Evolutionary conservation across 2,113 vertebrate species (phyloP).

Genomic region (Onychorhynchus coronatus): DNA sequence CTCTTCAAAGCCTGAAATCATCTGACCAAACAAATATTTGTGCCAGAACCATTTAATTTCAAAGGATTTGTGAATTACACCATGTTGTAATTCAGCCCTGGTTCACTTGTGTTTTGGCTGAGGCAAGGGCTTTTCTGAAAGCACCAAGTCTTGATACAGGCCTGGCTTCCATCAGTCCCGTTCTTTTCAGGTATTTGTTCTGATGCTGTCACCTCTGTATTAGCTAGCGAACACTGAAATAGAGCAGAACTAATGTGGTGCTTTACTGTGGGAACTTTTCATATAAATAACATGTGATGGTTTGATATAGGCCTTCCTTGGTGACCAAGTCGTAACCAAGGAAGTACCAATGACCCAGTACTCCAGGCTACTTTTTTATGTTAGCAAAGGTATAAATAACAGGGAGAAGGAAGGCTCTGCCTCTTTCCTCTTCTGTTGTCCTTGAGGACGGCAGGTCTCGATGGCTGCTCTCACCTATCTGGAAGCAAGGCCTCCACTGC

Average conservation of each 20-base stretch:
- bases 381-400: no score
- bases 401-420: no score
- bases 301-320: no score
- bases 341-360: no score
- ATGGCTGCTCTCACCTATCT: no score
- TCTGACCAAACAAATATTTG: not conserved
- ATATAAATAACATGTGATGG: no score
- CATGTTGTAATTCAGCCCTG: not conserved
- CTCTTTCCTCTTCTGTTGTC: no score
- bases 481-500: no score
- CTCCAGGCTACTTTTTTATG: no score
- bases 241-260: not conserved
- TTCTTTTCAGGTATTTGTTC: not conserved
- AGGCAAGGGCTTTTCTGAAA: not conserved
- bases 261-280: not conserved
- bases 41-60: not conserved
- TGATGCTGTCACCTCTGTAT: not conserved
- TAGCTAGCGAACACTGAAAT: not conserved
- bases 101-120: not conserved
- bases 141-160: not conserved
- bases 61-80: not conserved
- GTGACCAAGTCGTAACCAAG: no score
- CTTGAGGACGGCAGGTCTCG: no score
- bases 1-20: not conserved
- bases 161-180: not conserved